Evolutionary conservation across 2,797 vertebrate genomes (phyloP), one percentile per base, ranked within the genome.

Genomic region (Syngnathus rostellatus): DNA sequence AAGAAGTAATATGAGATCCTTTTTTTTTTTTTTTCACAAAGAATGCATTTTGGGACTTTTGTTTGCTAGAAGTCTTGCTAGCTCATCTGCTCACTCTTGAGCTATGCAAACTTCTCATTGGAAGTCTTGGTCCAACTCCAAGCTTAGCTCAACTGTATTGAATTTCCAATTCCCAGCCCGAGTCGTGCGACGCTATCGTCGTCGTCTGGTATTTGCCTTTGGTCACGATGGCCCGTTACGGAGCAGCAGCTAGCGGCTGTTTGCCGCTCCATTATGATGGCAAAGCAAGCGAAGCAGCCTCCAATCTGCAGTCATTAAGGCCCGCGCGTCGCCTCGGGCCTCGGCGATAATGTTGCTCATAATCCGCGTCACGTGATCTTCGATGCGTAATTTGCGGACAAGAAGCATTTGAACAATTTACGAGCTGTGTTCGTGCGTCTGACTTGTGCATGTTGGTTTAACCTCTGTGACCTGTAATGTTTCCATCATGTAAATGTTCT

Each of bases 301-400:
- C 79, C 80, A 83, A 82, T 86, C 83, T 85, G 69, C 79, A 81
- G 77, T 84, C 81, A 86, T 88, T 88, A 87, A 58, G 55, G 81
- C 78, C 82, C 74, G 66, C 72, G 70, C 66, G 72, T 79, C 77
- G 83, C 83, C 84, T 68, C 73, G 40, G 81, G 81, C 79, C 82
- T 74, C 87, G 83, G 85, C 80, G 81, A 69, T 77, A 81, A 86
- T 77, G 82, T 86, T 83, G 80, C 83, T 81, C 80, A 80, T 86
- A 83, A 83, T 77, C 76, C 70, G 62, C 68, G 51, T 86, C 83
- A 85, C 77, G 80, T 85, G 82, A 85, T 74, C 77, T 86, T 71
- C 86, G 81, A 75, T 83, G 80, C 83, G 77, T 82, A 81, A 77
- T 80, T 75, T 82, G 83, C 79, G 72, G 76, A 84, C 75, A 81